Conservation (phyloP, 2,113 vertebrate species). For the Caranx ignobilis region DNA sequence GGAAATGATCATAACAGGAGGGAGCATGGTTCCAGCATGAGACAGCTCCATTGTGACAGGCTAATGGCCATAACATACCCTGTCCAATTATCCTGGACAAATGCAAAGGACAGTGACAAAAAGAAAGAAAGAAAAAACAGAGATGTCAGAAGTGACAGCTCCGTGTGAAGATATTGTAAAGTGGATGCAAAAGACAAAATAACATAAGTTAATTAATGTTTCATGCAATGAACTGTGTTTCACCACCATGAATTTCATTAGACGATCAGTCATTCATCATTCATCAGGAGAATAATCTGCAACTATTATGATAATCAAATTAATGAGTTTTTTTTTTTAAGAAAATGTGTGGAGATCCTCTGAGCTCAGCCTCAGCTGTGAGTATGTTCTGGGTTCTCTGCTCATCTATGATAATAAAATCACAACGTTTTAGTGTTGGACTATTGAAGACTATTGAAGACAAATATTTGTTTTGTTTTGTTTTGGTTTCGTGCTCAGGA, state of each 20-base stretch:
- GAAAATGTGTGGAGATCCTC: neutral
- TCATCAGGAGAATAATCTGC: neutral
- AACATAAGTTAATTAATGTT: neutral
- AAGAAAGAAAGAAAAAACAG: neutral
- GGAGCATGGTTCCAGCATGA: conserved; percentile 50
- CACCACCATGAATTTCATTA: neutral
- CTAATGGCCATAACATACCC: conserved; percentile 69
- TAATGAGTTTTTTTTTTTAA: neutral
- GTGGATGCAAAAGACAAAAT: neutral
- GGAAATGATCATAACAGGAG: conserved; percentile 74
- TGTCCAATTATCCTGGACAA: conserved; percentile 61
- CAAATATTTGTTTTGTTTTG: too few species aligned
- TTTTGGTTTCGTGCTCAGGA: too few species aligned
- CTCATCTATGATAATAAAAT: neutral
- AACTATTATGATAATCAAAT: neutral
- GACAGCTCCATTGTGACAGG: conserved; percentile 66
- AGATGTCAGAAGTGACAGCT: neutral
- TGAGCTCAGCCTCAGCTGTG: neutral
- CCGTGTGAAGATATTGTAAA: neutral
- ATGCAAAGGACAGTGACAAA: conserved; percentile 39
- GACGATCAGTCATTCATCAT: neutral
- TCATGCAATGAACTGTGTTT: neutral
- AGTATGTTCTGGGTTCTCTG: neutral
- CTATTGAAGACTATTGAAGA: neutral
- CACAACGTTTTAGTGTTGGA: neutral